A percentile compares a stretch with the other conserved stretches of the same genome.
Evolutionary conservation across 1,140 invertebrate genomes (phyloP).

Genomic region (Nylanderia fulva): DNA sequence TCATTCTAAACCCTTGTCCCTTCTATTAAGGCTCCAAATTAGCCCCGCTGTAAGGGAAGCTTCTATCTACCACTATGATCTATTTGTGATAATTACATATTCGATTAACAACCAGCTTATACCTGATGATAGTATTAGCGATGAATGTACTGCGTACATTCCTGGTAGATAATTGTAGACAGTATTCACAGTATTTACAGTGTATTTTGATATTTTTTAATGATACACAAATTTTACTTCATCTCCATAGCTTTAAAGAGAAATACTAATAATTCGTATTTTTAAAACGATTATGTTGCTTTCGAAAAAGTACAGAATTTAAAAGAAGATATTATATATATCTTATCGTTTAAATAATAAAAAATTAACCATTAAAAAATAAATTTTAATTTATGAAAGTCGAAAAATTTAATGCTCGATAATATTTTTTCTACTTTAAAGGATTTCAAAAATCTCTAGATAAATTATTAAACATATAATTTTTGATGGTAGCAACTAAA

Average conservation of each 20-base stretch:
- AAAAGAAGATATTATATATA: not conserved
- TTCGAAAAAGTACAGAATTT: not conserved
- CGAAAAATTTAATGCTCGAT: not conserved
- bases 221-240: not conserved
- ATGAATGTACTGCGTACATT: not conserved
- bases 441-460: not conserved
- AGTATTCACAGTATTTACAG: not conserved
- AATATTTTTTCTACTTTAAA: not conserved
- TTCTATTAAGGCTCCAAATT: conserved; percentile 59
- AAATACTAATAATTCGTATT: not conserved
- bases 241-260: not conserved
- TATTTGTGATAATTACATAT: conserved; percentile 51
- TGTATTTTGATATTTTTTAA: not conserved
- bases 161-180: not conserved
- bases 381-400: not conserved
- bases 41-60: conserved; percentile 39
- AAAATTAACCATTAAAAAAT: not conserved
- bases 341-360: not conserved
- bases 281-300: not conserved
- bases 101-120: conserved; percentile 37
- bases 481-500: not conserved
- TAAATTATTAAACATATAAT: not conserved
- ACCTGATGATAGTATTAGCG: not conserved
- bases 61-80: conserved; percentile 20
- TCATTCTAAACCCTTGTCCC: conserved; percentile 57